Conservation (phyloP, 1,140 invertebrate species). For the Laupala kohalensis region DNA sequence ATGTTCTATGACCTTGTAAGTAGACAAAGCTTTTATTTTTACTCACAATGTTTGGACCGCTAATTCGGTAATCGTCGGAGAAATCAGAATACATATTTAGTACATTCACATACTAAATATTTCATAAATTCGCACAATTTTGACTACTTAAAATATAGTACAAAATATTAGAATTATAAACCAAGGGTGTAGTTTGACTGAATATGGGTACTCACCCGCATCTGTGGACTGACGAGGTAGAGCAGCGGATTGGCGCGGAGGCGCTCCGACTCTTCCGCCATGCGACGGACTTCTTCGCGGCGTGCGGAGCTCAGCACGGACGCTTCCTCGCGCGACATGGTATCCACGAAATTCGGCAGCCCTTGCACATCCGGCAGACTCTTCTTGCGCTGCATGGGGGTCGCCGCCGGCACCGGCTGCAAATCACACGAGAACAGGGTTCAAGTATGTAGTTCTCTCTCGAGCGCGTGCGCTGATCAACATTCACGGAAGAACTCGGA, state of each 20-base stretch:
- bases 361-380: constrained; percentile 86
- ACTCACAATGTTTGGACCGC: no score
- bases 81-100: no score
- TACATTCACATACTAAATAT: no score
- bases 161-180: no score
- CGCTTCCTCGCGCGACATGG: constrained; percentile 89
- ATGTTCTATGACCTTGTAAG: no score
- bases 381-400: constrained; percentile 76
- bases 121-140: no score
- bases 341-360: constrained; percentile 56
- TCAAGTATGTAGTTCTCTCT: not conserved
- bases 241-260: constrained; percentile 85
- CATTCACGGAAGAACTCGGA: no score
- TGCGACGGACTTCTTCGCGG: constrained; percentile 80
- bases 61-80: no score
- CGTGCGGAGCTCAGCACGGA: constrained; percentile 82
- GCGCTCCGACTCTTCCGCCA: constrained; percentile 83
- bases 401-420: constrained; percentile 53
- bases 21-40: no score
- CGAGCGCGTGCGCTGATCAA: no score
- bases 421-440: constrained; percentile 13
- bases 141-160: no score
- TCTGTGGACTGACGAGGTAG: constrained; percentile 88
- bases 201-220: constrained; percentile 64
- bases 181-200: no score